Base-by-base conservation (phyloP, 2,113 vertebrate species). In the Urocynchramus pylzowi region DNA sequence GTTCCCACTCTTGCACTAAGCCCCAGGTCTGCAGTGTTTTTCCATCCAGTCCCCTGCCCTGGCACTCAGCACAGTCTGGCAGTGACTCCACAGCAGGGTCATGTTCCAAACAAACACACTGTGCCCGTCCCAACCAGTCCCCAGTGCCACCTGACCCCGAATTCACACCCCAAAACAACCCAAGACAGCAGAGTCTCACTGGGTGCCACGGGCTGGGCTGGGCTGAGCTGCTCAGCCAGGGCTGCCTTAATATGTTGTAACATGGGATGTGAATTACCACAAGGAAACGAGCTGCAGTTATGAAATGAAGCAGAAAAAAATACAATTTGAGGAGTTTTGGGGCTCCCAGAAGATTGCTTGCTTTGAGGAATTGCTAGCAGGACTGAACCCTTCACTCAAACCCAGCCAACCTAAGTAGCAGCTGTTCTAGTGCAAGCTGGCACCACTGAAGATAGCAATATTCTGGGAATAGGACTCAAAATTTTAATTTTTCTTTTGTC, bases 241-340 rank as follows among this genome's bases (percentile, higher is more conserved):
- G 16, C 52, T 30, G 19, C 13, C 12, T 19, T 2, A 11, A 28
- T 1, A 0, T 42, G 7, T 9, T 41, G 27, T 7, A 17, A 30
- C 4, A 2, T 2, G 8, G 15, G 20, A n/a, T 4, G 3, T 15
- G 64, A 41, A 54, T 28, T 2, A 53, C 11, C 33, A 35, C 28
- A 42, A 77, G 30, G 16, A 33, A 68, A 44, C 0, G 23, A 67
- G 17, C 3, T 60, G 44, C 13, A 63, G 20, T 16, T 45, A 31
- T 31, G 79, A 15, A 31, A 53, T 7, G 4, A 0, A 11, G 45
- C 31, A 52, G 42, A 31, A 47, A 56, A 79, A n/a, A 27, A 37
- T 0, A 1, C 27, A 23, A 4, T 1, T 0, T 22, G 7, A 1
- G 31, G 4, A 2, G 13, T 13, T 57, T 37, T 21, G 50, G 24